Conservation (phyloP, 2,888 invertebrate genomes). For the Spicauda simplicius region DNA sequence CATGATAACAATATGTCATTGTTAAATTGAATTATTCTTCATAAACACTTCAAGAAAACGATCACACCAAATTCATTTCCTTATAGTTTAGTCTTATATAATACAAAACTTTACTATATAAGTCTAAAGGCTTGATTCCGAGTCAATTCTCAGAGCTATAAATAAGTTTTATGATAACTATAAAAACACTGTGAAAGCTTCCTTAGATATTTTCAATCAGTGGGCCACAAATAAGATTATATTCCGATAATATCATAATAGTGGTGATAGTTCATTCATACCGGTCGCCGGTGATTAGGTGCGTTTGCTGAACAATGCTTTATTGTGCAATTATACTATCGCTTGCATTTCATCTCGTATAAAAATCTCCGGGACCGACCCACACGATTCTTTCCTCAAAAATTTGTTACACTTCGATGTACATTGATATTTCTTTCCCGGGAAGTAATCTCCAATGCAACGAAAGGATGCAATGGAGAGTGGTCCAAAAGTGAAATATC, state of each 20-base stretch:
- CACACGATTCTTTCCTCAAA: slow-evolving; percentile 48
- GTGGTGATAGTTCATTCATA: slow-evolving; percentile 72
- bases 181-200: slow-evolving; percentile 50
- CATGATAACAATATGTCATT: no score
- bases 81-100: no score
- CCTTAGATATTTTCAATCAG: slow-evolving; percentile 60
- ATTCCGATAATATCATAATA: slow-evolving; percentile 59
- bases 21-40: no score
- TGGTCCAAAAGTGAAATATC: slow-evolving; percentile 8
- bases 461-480: slow-evolving; percentile 6
- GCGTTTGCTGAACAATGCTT: slow-evolving; percentile 71
- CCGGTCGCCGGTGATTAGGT: slow-evolving; percentile 52
- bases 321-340: slow-evolving; percentile 79
- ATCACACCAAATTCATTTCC: slow-evolving; percentile 1
- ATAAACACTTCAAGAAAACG: not conserved
- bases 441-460: not conserved
- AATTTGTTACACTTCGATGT: slow-evolving; percentile 36
- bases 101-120: not conserved
- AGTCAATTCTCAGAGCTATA: slow-evolving; percentile 40
- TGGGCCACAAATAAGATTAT: slow-evolving; percentile 50
- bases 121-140: not conserved
- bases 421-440: slow-evolving; percentile 43
- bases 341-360: slow-evolving; percentile 72
- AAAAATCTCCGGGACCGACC: slow-evolving; percentile 53
- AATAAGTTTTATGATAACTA: slow-evolving; percentile 54